Conservation (phyloP, 2,888 invertebrate species). For the Monoplex corrugatus region DNA sequence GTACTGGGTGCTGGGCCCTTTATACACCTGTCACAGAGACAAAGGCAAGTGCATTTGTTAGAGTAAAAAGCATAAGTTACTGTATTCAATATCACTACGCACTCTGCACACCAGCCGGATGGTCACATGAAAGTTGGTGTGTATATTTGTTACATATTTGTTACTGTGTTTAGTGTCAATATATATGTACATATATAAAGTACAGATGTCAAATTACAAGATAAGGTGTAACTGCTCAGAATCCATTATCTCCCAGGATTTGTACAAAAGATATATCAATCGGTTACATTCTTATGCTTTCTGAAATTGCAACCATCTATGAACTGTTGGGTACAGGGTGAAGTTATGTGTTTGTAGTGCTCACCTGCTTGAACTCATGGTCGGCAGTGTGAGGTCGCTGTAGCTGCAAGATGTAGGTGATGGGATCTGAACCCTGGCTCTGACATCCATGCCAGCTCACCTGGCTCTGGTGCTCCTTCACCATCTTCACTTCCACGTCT, state of each 20-base stretch:
- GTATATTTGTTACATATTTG: too few species aligned
- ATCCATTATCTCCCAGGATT: too few species aligned
- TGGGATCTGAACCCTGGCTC: conserved; percentile 85
- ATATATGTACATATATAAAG: too few species aligned
- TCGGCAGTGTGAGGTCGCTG: conserved; percentile 82
- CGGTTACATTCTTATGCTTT: too few species aligned
- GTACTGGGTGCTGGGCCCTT: conserved; percentile 82
- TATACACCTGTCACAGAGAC: conserved; percentile 81
- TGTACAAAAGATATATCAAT: too few species aligned
- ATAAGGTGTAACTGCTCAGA: too few species aligned
- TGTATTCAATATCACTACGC: not conserved
- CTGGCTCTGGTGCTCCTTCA: conserved; percentile 84
- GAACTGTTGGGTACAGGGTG: too few species aligned
- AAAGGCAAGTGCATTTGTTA: not conserved
- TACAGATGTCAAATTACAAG: too few species aligned
- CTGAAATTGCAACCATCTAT: too few species aligned
- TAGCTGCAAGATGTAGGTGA: conserved; percentile 89
- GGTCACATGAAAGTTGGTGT: not conserved
- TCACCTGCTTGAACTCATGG: conserved; percentile 86
- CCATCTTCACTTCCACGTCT: conserved; percentile 86
- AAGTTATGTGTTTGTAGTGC: not conserved
- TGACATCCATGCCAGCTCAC: conserved; percentile 87
- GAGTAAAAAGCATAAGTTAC: conserved; percentile 54
- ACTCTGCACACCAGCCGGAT: too few species aligned
- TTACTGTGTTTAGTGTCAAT: too few species aligned